A percentile compares a stretch with the other conserved stretches of the same genome.
Evolutionary conservation across 1,140 invertebrate species (phyloP).

Genomic region (Diachasmimorpha longicaudata): DNA sequence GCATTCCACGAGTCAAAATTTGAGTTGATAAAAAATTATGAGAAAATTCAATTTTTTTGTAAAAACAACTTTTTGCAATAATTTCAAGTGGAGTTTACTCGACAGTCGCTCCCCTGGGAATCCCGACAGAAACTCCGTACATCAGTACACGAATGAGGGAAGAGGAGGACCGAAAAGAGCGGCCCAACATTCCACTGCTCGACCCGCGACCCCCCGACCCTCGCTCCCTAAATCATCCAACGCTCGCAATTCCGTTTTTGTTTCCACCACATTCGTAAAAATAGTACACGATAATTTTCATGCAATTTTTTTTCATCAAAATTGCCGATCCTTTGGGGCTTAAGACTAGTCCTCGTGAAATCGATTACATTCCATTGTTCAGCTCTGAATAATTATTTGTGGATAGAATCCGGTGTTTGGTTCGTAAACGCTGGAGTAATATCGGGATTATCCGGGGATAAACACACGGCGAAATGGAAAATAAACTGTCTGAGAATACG

Average conservation of each 20-base stretch:
- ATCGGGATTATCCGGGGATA: no score
- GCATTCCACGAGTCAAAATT: neutral
- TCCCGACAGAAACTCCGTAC: neutral
- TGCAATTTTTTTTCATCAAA: neutral
- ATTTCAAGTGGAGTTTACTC: neutral
- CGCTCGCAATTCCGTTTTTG: constrained; percentile 51
- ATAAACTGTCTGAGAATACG: no score
- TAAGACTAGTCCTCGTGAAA: no score
- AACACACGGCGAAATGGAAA: no score
- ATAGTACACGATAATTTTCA: neutral
- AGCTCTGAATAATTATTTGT: no score
- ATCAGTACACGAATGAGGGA: neutral
- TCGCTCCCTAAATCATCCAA: constrained; percentile 62
- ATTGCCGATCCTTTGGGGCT: neutral
- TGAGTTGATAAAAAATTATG: neutral
- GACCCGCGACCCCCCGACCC: constrained; percentile 57
- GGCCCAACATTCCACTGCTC: constrained; percentile 52
- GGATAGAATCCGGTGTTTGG: no score
- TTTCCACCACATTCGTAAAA: neutral
- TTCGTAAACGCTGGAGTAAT: no score
- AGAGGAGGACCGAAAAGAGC: constrained; percentile 30
- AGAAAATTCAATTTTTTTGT: neutral
- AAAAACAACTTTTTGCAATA: no score
- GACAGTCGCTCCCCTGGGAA: constrained; percentile 11
- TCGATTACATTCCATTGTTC: no score